Conservation (phyloP, 2,888 invertebrate genomes). For the Pteria penguin region DNA sequence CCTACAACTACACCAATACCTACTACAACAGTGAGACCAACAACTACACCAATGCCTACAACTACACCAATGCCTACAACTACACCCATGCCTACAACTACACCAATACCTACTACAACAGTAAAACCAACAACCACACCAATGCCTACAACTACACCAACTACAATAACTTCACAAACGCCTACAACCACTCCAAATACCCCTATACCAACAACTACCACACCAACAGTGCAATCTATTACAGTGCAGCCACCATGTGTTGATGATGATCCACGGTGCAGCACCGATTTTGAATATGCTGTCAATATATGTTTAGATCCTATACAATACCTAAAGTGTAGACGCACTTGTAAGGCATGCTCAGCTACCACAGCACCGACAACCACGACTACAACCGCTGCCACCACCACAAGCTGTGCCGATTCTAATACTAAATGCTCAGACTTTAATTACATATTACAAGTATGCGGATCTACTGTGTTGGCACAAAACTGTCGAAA, state of each 20-base stretch:
- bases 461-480: neutral
- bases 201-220: neutral
- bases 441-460: neutral
- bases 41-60: neutral
- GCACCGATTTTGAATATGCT: neutral
- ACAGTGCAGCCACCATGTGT: neutral
- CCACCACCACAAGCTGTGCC: neutral
- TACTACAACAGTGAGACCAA: neutral
- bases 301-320: neutral
- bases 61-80: neutral
- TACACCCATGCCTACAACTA: neutral
- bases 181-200: neutral
- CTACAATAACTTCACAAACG: neutral
- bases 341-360: neutral
- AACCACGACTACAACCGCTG: neutral
- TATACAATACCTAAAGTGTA: neutral
- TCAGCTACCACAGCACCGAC: neutral
- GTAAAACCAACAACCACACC: neutral
- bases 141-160: neutral
- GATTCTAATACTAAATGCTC: neutral
- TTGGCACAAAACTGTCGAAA: neutral
- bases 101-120: slow-evolving; percentile 2
- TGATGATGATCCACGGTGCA: neutral
- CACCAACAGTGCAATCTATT: no score
- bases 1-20: neutral